These are phyloP conservation scores for Pseudorhiza aurosa DNA, from an alignment of 30 jellyfish, hydroid and myxozoan species.

Conservation along the genomic window DNA sequence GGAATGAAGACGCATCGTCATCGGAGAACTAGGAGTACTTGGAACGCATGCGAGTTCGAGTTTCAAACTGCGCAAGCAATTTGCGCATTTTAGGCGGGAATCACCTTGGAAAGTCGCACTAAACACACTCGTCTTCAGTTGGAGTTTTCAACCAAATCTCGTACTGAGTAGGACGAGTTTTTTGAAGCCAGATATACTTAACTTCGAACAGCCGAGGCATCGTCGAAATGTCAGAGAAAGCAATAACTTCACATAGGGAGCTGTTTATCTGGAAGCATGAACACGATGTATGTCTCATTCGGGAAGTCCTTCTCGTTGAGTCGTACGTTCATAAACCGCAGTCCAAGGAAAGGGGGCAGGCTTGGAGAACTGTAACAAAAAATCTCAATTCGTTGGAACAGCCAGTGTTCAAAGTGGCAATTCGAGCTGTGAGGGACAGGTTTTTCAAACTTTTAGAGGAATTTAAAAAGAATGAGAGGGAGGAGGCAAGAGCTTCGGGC, in stretches of 20 bases:
- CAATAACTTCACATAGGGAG: background rate
- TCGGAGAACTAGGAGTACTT: no score
- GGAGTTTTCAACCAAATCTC: conserved; percentile 1
- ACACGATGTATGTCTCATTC: background rate
- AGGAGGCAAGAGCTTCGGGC: no score
- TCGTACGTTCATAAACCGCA: background rate
- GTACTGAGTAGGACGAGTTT: background rate
- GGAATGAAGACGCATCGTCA: no score
- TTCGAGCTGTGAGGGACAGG: background rate
- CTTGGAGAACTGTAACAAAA: background rate
- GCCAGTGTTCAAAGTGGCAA: background rate
- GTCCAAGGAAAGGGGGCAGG: conserved; percentile 8
- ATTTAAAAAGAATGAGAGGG: no score
- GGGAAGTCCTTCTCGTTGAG: conserved; percentile 1
- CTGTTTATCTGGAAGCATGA: background rate
- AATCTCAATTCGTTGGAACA: background rate
- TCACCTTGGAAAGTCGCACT: background rate
- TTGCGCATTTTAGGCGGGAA: background rate
- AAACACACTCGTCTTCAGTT: background rate
- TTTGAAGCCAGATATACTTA: background rate
- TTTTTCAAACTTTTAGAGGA: background rate
- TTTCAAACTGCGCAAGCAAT: background rate
- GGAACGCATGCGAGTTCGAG: background rate
- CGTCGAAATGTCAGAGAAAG: background rate
- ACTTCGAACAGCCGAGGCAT: background rate